Conservation (phyloP, 2,888 invertebrate species). For the Acanthosepion esculentum region DNA sequence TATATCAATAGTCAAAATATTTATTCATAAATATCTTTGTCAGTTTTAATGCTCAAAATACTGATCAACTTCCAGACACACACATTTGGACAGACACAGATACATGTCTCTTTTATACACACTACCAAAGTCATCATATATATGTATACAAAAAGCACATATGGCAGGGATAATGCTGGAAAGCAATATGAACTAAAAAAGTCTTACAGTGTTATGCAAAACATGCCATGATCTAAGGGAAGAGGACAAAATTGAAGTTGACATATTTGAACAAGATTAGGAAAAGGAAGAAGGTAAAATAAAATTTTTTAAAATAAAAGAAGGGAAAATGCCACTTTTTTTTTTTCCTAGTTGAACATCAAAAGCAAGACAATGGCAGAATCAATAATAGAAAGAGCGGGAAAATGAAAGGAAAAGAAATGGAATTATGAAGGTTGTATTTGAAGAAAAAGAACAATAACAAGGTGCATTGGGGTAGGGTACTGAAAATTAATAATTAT, state of each 20-base stretch:
- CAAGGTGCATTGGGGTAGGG: not conserved
- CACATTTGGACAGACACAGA: not conserved
- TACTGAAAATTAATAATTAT: not conserved
- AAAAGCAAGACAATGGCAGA: not conserved
- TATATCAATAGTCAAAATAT: not conserved
- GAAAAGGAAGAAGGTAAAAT: not conserved
- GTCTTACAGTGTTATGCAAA: not conserved
- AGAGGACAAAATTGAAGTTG: not conserved
- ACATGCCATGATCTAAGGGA: not conserved
- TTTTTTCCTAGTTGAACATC: not conserved
- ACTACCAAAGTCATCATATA: not conserved
- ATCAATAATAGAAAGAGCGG: not conserved
- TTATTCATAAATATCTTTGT: not conserved
- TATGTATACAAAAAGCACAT: slow-evolving; percentile 33
- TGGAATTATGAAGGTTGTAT: not conserved
- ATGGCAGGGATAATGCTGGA: not conserved
- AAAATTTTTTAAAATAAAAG: not conserved
- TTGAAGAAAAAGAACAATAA: not conserved
- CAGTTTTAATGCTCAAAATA: not conserved
- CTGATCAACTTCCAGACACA: not conserved
- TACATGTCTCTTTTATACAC: not conserved
- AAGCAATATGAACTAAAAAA: not conserved
- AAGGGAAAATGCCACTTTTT: not conserved
- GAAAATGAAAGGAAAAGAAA: not conserved
- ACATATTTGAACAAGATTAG: not conserved